Conservation (phyloP, 2,888 invertebrate genomes). For the Timema podura region DNA sequence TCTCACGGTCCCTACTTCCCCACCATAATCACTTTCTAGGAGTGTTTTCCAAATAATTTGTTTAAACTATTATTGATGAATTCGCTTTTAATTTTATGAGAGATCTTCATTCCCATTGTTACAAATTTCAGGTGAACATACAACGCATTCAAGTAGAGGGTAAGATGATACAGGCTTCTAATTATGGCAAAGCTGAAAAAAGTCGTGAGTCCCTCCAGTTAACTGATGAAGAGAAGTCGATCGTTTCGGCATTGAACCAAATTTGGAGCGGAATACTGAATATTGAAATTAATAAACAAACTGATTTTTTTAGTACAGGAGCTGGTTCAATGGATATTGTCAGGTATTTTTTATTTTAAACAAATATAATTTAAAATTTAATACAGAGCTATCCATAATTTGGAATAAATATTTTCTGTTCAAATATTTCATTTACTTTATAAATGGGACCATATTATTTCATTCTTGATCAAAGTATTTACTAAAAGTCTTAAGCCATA, state of each 20-base stretch:
- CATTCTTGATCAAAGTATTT: too few relatives aligned
- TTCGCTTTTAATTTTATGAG: too few relatives aligned
- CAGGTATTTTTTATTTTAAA: constrained; percentile 42
- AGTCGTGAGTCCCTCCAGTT: constrained; percentile 57
- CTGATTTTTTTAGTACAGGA: constrained; percentile 91
- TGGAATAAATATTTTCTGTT: background rate
- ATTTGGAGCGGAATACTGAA: constrained; percentile 87
- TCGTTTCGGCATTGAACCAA: constrained; percentile 58
- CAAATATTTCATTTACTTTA: constrained; percentile 4
- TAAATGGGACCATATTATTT: background rate
- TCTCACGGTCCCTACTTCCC: too few relatives aligned
- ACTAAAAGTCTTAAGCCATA: too few relatives aligned
- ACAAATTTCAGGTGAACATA: constrained; percentile 61
- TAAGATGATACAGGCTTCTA: constrained; percentile 76
- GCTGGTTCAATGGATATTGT: constrained; percentile 99
- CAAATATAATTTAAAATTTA: background rate
- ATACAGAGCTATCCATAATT: background rate
- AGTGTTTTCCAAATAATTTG: too few relatives aligned
- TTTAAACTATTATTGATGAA: too few relatives aligned
- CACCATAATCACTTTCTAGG: too few relatives aligned
- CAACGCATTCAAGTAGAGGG: constrained; percentile 71
- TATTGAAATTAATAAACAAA: constrained; percentile 66
- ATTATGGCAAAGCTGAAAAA: constrained; percentile 62
- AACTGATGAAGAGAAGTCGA: constrained; percentile 66
- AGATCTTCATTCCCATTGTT: too few relatives aligned